phyloP scores from a whole-genome alignment of 2,113 vertebrate species.

The Triplophysa tibetana region DNA sequence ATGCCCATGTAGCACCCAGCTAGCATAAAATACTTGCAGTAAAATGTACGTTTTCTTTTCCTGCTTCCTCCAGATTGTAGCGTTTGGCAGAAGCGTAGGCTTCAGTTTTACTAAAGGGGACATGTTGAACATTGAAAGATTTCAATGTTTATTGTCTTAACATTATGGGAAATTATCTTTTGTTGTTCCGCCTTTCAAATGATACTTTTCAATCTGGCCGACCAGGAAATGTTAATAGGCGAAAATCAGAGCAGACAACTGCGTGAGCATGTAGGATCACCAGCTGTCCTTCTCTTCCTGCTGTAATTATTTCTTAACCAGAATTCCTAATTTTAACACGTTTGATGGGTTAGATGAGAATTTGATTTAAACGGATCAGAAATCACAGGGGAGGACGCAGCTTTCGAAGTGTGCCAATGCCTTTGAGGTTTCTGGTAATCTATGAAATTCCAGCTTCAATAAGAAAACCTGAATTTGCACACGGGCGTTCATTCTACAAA shows the following conservation, averaged over 20 bases:
- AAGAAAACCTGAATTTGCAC: slow-evolving; percentile 21
- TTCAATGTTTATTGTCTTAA: slow-evolving; percentile 1
- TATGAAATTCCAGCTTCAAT: neutral
- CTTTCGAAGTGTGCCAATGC: neutral
- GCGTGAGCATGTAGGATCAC: slow-evolving; percentile 4
- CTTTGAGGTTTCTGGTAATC: slow-evolving; percentile 16
- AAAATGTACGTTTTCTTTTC: neutral
- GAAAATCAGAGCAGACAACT: neutral
- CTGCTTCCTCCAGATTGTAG: slow-evolving; percentile 30
- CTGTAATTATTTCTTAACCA: slow-evolving; percentile 15
- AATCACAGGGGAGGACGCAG: neutral
- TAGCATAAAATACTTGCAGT: slow-evolving; percentile 5
- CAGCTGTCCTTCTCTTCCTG: neutral
- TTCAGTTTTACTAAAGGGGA: neutral
- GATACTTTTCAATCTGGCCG: slow-evolving; percentile 4
- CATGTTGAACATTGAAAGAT: neutral
- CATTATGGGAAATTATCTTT: slow-evolving; percentile 9
- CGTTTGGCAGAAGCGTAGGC: slow-evolving; percentile 11
- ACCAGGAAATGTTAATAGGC: neutral
- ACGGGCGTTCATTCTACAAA: slow-evolving; percentile 10
- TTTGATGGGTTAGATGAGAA: slow-evolving; percentile 1
- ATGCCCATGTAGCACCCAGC: neutral
- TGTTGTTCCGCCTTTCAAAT: neutral
- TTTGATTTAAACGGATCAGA: slow-evolving; percentile 35
- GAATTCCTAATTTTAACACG: slow-evolving; percentile 13